phyloP scores from a whole-genome alignment of 2,888 invertebrate genomes.

The Coenonympha arcania region DNA sequence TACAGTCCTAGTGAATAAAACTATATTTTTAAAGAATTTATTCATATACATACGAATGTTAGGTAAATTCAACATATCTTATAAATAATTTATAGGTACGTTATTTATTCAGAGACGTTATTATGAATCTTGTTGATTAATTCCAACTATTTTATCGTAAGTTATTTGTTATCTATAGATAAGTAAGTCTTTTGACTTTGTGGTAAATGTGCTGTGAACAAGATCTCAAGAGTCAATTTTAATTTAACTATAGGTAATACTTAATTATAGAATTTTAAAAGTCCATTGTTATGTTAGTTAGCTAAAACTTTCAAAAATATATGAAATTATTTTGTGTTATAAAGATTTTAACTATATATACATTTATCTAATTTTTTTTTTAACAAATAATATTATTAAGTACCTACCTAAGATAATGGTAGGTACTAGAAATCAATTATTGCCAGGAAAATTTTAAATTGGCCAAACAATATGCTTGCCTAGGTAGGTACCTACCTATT shows the following conservation, averaged over 20 bases:
- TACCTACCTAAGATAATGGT: background rate
- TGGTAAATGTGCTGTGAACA: constrained; percentile 56
- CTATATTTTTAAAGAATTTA: background rate
- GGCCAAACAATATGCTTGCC: background rate
- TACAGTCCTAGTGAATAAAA: background rate
- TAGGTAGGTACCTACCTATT: background rate
- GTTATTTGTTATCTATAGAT: constrained; percentile 8
- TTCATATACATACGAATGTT: constrained; percentile 1
- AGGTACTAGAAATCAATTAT: background rate
- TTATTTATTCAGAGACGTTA: constrained; percentile 4
- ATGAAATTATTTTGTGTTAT: too few relatives aligned
- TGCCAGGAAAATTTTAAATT: background rate
- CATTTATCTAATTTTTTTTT: too few relatives aligned
- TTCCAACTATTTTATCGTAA: constrained; percentile 9
- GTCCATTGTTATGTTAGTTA: background rate
- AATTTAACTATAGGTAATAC: too few relatives aligned
- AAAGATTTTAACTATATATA: too few relatives aligned
- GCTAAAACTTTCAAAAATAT: too few relatives aligned
- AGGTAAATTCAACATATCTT: constrained; percentile 15
- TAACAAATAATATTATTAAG: background rate
- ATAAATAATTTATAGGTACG: background rate
- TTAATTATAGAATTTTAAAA: background rate
- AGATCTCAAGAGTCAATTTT: constrained; percentile 50
- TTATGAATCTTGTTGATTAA: constrained; percentile 5
- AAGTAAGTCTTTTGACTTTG: constrained; percentile 18